Evolutionary conservation across 2,113 vertebrate species (phyloP).

Genomic region (Lucifuga dentata): DNA sequence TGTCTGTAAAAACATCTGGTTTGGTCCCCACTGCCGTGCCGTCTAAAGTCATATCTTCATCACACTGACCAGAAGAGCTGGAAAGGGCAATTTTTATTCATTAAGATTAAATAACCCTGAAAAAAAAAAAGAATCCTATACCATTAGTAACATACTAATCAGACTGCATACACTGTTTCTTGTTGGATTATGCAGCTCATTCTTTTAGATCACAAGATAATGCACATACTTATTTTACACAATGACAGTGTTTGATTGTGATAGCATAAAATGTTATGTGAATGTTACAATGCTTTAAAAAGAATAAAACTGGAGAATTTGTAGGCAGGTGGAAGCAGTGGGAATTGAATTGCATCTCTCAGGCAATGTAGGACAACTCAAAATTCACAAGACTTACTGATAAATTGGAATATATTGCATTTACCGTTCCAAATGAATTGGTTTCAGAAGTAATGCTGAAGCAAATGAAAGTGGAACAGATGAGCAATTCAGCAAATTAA

Average conservation of each 20-base stretch:
- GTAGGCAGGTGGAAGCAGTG: background rate
- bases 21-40: background rate
- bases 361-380: background rate
- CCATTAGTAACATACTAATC: slow-evolving; percentile 32
- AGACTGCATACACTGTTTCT: background rate
- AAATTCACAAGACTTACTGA: background rate
- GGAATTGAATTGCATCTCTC: slow-evolving; percentile 4
- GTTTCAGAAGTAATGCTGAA: background rate
- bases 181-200: background rate
- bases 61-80: slow-evolving; percentile 30
- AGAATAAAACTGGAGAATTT: too few species aligned
- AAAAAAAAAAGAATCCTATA: background rate
- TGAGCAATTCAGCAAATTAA: background rate
- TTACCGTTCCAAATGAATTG: background rate
- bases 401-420: background rate
- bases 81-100: slow-evolving; percentile 33
- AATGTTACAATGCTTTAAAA: background rate
- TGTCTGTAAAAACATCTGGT: slow-evolving; percentile 42
- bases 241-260: too few species aligned
- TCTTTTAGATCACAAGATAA: background rate
- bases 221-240: background rate
- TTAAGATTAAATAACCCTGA: slow-evolving; percentile 35
- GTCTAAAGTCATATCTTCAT: slow-evolving; percentile 24
- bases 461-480: background rate
- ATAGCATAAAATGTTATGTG: background rate